Conservation (phyloP, 1,140 invertebrate species). For the Choristoneura fumiferana region DNA sequence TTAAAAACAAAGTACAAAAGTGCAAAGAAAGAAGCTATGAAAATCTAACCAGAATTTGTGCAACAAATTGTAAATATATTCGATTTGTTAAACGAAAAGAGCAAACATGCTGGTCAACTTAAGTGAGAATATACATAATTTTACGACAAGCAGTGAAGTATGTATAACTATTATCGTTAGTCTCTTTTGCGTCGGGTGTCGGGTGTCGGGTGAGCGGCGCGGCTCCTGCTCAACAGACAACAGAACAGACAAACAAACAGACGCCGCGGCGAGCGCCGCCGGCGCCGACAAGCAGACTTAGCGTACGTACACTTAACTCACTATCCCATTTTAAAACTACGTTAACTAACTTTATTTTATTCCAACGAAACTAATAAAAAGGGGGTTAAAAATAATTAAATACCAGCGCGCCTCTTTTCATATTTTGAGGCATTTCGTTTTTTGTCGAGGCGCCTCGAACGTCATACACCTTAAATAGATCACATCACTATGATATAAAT, state of each 20-base stretch:
- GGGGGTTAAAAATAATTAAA: constrained; percentile 36
- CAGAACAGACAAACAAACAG: constrained; percentile 23
- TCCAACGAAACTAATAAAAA: constrained; percentile 29
- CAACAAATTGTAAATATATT: too few relatives aligned
- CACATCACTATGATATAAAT: constrained; percentile 46
- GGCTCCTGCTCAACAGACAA: constrained; percentile 21
- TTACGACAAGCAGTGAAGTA: too few relatives aligned
- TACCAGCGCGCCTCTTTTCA: background rate
- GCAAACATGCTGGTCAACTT: too few relatives aligned
- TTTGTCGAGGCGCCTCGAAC: constrained; percentile 19
- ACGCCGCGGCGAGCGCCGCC: constrained; percentile 31
- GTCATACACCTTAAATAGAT: constrained; percentile 50
- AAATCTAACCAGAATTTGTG: too few relatives aligned
- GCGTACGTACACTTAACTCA: constrained; percentile 41
- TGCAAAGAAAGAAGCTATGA: too few relatives aligned
- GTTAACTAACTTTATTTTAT: constrained; percentile 40
- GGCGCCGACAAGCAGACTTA: constrained; percentile 39
- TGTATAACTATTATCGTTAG: too few relatives aligned
- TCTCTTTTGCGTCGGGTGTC: too few relatives aligned
- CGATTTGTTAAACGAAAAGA: too few relatives aligned
- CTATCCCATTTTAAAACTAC: constrained; percentile 46
- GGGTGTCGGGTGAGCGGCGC: too few relatives aligned
- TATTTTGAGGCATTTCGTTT: constrained; percentile 29
- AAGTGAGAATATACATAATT: too few relatives aligned
- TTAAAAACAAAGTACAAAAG: too few relatives aligned